A percentile compares a stretch with the other conserved stretches of the same genome.
Conservation (phyloP, 2,888 invertebrate species). For the Rhagonycha fulva region DNA sequence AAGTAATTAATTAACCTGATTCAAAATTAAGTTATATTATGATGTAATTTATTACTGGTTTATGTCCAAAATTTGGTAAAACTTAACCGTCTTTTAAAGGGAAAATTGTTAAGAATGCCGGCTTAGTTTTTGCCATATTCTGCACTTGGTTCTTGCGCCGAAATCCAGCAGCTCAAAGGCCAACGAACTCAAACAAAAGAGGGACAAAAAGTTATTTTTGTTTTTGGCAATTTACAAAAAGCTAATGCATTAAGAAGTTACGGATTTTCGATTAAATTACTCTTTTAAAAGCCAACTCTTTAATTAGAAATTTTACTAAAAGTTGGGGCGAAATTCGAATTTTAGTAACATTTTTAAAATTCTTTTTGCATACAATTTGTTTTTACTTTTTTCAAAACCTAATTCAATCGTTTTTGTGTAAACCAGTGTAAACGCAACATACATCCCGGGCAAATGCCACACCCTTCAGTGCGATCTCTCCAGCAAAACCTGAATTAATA, state of each 20-base stretch:
- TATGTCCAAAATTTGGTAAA: neutral
- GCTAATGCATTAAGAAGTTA: neutral
- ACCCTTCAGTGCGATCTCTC: slow-evolving; percentile 35
- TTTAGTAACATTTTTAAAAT: neutral
- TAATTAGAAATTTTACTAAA: neutral
- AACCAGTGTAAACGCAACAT: slow-evolving; percentile 25
- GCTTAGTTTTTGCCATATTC: slow-evolving; percentile 19
- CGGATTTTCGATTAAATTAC: neutral
- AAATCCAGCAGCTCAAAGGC: slow-evolving; percentile 21
- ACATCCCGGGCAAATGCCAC: slow-evolving; percentile 37
- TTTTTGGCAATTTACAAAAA: neutral
- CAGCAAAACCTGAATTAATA: slow-evolving; percentile 32
- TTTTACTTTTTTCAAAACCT: neutral
- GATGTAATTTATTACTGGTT: neutral
- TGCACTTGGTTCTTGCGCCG: slow-evolving; percentile 21
- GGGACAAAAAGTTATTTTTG: slow-evolving; percentile 7
- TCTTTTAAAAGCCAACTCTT: neutral
- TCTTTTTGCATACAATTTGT: neutral
- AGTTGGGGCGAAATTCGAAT: neutral
- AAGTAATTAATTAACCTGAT: neutral
- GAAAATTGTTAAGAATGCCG: slow-evolving; percentile 1
- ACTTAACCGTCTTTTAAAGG: neutral
- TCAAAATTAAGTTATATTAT: neutral
- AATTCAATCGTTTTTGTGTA: slow-evolving; percentile 16
- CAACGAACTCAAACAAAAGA: slow-evolving; percentile 26